A percentile compares a stretch with the other conserved stretches of the same genome.
Evolutionary conservation across 2,888 invertebrate genomes (phyloP).

Genomic region (Epistrophe eligans): DNA sequence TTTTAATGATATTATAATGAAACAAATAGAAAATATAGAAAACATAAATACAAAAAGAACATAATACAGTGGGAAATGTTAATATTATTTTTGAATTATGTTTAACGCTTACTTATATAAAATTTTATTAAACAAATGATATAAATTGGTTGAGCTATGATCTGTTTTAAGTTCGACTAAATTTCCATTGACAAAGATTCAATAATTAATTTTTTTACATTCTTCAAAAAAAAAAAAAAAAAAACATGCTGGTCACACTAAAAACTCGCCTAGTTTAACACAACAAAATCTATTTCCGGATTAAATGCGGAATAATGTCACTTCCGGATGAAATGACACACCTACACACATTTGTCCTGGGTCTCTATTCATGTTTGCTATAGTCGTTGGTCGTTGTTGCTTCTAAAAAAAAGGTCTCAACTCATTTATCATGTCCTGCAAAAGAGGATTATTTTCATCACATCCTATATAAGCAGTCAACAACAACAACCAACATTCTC

Average conservation of each 20-base stretch:
- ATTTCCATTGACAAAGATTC: no score
- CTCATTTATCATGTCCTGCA: constrained; percentile 60
- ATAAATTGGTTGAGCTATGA: no score
- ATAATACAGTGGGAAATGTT: no score
- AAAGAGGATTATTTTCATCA: constrained; percentile 61
- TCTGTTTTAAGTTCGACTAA: no score
- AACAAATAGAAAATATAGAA: no score
- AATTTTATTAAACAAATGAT: no score
- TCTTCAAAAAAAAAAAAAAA: no score
- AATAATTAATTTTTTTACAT: no score
- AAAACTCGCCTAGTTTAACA: background rate
- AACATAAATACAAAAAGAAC: no score
- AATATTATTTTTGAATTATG: no score
- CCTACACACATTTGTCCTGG: constrained; percentile 16
- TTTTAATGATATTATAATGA: no score
- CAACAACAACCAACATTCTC: background rate
- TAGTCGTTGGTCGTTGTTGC: background rate
- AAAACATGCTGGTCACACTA: constrained; percentile 11
- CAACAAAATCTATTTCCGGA: constrained; percentile 48
- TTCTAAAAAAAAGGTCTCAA: constrained; percentile 26
- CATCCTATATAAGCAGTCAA: constrained; percentile 39
- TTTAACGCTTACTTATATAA: no score
- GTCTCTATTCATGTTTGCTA: background rate
- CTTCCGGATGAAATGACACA: constrained; percentile 32
- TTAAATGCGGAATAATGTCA: constrained; percentile 51